These are phyloP conservation scores for Paramormyrops hopkinsi DNA, from an alignment of 2,797 vertebrate genomes.

Conservation along the genomic window DNA sequence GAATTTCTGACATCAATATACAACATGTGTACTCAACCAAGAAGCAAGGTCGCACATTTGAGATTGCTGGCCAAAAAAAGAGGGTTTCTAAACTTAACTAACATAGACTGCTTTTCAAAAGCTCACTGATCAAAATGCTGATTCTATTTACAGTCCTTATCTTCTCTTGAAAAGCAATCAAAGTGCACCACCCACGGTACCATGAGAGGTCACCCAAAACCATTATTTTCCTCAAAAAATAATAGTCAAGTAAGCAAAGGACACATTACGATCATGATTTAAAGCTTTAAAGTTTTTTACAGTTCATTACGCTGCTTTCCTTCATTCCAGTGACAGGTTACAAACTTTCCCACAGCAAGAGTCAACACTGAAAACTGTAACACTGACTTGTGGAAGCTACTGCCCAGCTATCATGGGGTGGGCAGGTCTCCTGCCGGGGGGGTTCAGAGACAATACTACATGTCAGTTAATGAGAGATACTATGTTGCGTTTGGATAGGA, in stretches of 20 bases:
- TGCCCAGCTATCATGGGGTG: not conserved
- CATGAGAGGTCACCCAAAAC: not conserved
- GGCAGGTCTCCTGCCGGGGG: not conserved
- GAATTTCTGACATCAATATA: not conserved
- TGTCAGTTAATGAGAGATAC: not conserved
- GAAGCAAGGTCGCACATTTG: not conserved
- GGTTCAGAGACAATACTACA: not conserved
- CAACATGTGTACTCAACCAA: not conserved
- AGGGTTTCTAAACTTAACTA: not conserved
- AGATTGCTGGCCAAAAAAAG: not conserved
- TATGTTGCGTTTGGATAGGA: not conserved
- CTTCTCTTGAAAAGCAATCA: not conserved
- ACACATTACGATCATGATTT: not conserved
- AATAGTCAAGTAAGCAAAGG: not conserved
- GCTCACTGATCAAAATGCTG: not conserved
- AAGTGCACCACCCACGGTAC: not conserved
- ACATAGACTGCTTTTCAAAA: not conserved
- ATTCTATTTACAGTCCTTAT: not conserved
- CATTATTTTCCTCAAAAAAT: not conserved
- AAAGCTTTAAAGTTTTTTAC: not conserved
- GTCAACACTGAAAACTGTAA: not conserved
- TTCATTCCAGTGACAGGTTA: not conserved
- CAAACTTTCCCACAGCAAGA: not conserved
- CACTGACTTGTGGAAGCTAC: not conserved
- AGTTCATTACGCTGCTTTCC: not conserved